phyloP scores from a whole-genome alignment of 1,140 invertebrate species.

The Zaprionus lachaisei region DNA sequence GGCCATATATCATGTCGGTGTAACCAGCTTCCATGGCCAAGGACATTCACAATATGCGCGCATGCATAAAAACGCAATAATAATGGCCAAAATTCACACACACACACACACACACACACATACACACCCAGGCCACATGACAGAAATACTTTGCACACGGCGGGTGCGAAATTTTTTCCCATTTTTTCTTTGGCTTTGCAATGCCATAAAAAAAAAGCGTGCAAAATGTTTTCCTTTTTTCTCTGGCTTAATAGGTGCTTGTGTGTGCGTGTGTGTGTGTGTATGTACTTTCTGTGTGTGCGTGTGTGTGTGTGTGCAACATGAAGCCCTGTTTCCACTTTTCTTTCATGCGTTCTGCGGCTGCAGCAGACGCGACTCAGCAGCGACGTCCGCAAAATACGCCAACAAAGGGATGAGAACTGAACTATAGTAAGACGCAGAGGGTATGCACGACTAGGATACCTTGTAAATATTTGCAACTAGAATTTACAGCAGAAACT shows the following conservation, averaged over 20 bases:
- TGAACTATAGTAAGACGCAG: slow-evolving; percentile 34
- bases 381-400: slow-evolving; percentile 34
- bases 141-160: slow-evolving; percentile 72
- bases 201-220: slow-evolving; percentile 38
- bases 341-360: slow-evolving; percentile 58
- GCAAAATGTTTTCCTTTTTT: slow-evolving; percentile 36
- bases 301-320: slow-evolving; percentile 24
- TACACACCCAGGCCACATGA: slow-evolving; percentile 34
- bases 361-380: slow-evolving; percentile 46
- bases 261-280: slow-evolving; percentile 39
- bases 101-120: slow-evolving; percentile 27
- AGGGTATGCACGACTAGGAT: not conserved
- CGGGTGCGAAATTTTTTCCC: slow-evolving; percentile 70
- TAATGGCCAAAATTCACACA: slow-evolving; percentile 58
- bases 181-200: slow-evolving; percentile 40
- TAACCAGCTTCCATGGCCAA: slow-evolving; percentile 74
- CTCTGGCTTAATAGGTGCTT: slow-evolving; percentile 35
- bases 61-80: slow-evolving; percentile 82
- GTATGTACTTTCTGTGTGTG: slow-evolving; percentile 15
- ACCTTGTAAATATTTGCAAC: not conserved
- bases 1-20: slow-evolving; percentile 73
- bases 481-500: not conserved
- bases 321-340: slow-evolving; percentile 32
- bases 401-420: slow-evolving; percentile 25
- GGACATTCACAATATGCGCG: slow-evolving; percentile 80